Conservation (phyloP, 1,140 invertebrate species). For the Microplitis demolitor region DNA sequence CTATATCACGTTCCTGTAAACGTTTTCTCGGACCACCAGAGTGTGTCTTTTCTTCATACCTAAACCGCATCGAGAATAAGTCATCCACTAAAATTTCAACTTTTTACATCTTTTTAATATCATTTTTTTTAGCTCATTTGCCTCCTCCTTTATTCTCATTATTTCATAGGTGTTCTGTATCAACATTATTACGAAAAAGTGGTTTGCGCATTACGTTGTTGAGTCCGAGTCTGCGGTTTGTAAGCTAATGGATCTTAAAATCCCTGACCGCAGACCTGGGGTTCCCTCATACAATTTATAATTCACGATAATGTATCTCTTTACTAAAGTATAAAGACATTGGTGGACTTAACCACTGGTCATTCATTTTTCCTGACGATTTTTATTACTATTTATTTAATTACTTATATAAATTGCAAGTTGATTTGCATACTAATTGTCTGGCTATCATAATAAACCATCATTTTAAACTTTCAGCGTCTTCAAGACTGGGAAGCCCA, state of each 20-base stretch:
- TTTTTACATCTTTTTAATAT: no score
- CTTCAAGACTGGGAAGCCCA: conserved; percentile 75
- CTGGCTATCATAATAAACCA: no score
- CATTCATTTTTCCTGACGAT: no score
- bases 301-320: background rate
- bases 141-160: no score
- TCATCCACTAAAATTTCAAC: no score
- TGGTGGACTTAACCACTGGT: background rate
- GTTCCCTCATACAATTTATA: background rate
- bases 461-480: conserved; percentile 55
- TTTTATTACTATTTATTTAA: no score
- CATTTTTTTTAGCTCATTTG: background rate
- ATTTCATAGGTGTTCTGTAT: background rate
- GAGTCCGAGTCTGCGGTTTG: conserved; percentile 44
- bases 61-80: no score
- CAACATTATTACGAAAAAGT: conserved; percentile 40
- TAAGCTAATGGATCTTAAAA: conserved; percentile 57
- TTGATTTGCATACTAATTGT: background rate
- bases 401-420: no score
- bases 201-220: conserved; percentile 56
- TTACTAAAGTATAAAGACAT: background rate
- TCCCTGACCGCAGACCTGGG: conserved; percentile 45
- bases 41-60: background rate
- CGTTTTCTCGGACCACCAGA: background rate
- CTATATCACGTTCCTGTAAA: conserved; percentile 38